Conservation (phyloP, 2,888 invertebrate genomes). For the Hypolimnas misippus region DNA sequence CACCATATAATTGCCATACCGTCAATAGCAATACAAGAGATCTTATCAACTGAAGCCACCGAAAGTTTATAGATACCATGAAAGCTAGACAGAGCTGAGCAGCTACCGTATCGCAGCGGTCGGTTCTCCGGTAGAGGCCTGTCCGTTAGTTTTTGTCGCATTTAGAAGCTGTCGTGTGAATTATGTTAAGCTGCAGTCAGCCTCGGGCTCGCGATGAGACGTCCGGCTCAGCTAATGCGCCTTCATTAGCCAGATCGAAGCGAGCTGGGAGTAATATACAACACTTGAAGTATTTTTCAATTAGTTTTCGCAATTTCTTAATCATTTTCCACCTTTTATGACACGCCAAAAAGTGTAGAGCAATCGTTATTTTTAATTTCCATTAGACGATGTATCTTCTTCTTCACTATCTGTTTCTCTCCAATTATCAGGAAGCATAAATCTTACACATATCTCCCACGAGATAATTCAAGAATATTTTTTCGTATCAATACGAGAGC, state of each 20-base stretch:
- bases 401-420: background rate
- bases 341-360: too few relatives aligned
- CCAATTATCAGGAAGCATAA: background rate
- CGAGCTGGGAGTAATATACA: background rate
- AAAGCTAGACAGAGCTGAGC: background rate
- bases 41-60: too few relatives aligned
- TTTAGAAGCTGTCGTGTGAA: slow-evolving; percentile 27
- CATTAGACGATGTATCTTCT: too few relatives aligned
- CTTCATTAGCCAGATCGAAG: slow-evolving; percentile 12
- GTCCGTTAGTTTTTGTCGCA: slow-evolving; percentile 12
- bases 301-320: too few relatives aligned
- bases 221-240: slow-evolving; percentile 23
- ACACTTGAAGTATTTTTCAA: background rate
- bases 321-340: too few relatives aligned
- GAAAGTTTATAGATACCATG: too few relatives aligned
- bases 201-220: background rate
- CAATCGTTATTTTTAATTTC: too few relatives aligned
- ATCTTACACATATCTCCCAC: background rate
- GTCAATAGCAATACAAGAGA: too few relatives aligned
- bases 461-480: background rate
- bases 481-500: background rate
- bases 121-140: background rate
- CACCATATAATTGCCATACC: too few relatives aligned
- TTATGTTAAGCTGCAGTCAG: slow-evolving; percentile 27
- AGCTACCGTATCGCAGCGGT: background rate